Conservation (phyloP, 2,888 invertebrate species). For the Andrena camellia region DNA sequence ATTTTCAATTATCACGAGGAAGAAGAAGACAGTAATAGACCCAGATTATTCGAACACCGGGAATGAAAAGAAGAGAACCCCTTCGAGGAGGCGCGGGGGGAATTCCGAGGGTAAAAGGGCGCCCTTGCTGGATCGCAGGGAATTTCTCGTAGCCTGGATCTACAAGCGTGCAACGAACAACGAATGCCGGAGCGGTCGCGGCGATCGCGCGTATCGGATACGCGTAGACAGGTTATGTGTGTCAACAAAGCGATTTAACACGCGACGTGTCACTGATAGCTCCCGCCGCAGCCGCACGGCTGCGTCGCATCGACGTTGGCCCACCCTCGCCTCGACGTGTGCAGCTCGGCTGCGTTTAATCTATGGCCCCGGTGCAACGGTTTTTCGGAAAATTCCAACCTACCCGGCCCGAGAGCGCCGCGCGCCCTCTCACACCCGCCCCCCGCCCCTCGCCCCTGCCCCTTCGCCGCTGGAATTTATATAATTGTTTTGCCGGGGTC, state of each 20-base stretch:
- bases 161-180: constrained; percentile 46
- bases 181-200: constrained; percentile 41
- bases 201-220: constrained; percentile 78
- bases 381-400: constrained; percentile 82
- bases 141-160: constrained; percentile 64
- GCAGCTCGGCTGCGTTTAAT: constrained; percentile 81
- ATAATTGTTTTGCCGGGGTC: constrained; percentile 84
- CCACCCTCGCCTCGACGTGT: constrained; percentile 64
- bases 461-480: constrained; percentile 78
- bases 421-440: neutral
- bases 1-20: too few species aligned
- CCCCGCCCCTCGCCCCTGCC: constrained; percentile 10
- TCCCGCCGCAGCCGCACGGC: constrained; percentile 62
- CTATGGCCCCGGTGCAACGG: constrained; percentile 78
- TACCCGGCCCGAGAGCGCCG: constrained; percentile 48
- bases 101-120: neutral
- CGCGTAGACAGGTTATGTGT: constrained; percentile 81
- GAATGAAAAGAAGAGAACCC: neutral
- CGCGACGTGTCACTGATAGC: constrained; percentile 83
- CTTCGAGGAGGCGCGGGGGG: neutral
- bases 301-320: constrained; percentile 45
- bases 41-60: neutral
- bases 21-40: neutral
- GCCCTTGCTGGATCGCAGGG: constrained; percentile 28
- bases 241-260: constrained; percentile 83